Evolutionary conservation across 2,888 invertebrate genomes (phyloP), one percentile per base, ranked within the genome.

Genomic region (Cephus sareptanus): DNA sequence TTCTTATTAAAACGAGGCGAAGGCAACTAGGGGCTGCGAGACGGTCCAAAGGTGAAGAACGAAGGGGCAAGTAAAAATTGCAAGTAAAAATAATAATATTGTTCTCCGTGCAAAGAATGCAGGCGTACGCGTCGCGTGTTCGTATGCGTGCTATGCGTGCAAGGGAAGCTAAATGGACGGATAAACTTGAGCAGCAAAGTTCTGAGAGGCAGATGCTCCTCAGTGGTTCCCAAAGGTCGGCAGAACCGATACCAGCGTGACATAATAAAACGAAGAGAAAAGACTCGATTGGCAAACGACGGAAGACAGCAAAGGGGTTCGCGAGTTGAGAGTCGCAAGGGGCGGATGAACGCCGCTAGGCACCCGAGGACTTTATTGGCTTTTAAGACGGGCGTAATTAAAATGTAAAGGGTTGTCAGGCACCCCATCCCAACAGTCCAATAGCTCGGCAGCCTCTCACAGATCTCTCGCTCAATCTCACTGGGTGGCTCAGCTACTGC

Each of bases 311-410:
- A 9, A 3, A 34, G 33, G 13, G 71, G 30, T 30, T 34, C 11
- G 71, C 13, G 76, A 81, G 81, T 83, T 86, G 86, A 86, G 86
- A 84, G 79, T 83, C 83, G 79, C 40, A 56, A 56, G 85, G 85
- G 85, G 76, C 35, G 35, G 35, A 35, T 77, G 79, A 82, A 79
- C 79, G 78, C 80, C 73, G 80, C 83, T 82, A 85, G 82, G 82
- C 84, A 82, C 78, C 83, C 83, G 78, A 86, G 85, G 88, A 87
- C 85, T 89, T 87, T 88, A 89, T 90, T 89, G 87, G 87, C 88
- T 87, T 89, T 89, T 86, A 89, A 89, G 87, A 87, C 85, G 84
- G 81, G 85, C 85, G 87, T 89, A 89, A 89, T 89, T 89, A 89
- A 89, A 89, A 89, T 88, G 87, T 89, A 87, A 89, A 89, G 88